Base-by-base conservation (phyloP, 2,113 vertebrate species). In the Heptranchias perlo region DNA sequence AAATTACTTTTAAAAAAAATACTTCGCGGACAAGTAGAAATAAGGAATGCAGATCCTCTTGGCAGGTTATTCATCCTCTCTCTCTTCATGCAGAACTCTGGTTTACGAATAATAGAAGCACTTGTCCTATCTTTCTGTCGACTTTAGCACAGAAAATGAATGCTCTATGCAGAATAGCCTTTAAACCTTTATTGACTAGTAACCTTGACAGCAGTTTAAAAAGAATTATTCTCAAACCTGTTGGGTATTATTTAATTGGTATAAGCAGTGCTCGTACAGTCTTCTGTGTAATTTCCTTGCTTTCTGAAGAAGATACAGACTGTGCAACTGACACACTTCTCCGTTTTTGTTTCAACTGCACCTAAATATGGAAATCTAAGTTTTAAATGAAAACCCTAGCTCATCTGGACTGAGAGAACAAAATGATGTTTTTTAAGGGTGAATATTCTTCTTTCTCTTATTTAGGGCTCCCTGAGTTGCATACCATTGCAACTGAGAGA, bases 151-250 rank as follows among this genome's bases (percentile, higher is more conserved):
- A 21, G 84, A 87, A 44, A 87, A 87, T 87, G 44, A 86, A 23
- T 47, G 39, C 8, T 47, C 82, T 44, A 23, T 47, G 6, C 21
- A 25, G 44, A 87, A 87, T 31, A 35, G 69, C 25, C 31, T 76
- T 76, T 87, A 87, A 25, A 87, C 44, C 84, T 87, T 86, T 49
- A 86, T 49, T 87, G 84, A 87, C 44, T 87, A 49, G 28, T 87
- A 87, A 87, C 44, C 47, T 87, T 87, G 84, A 47, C 44, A 49
- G 84, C 84, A 87, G 44, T 87, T 44, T 25, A 49, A 87, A 87
- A 23, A 49, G 10, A 87, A 52, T 52, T 49, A 87, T 87, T 87
- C 44, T 49, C 84, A 52, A 87, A 87, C 84, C 44, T 44, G 10
- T 23, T 25, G 47, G 84, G 52, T 49, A 25, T 49, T 87, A 35